Base-by-base conservation (phyloP, 2,113 vertebrate species). In the Chaetodon auriga region DNA sequence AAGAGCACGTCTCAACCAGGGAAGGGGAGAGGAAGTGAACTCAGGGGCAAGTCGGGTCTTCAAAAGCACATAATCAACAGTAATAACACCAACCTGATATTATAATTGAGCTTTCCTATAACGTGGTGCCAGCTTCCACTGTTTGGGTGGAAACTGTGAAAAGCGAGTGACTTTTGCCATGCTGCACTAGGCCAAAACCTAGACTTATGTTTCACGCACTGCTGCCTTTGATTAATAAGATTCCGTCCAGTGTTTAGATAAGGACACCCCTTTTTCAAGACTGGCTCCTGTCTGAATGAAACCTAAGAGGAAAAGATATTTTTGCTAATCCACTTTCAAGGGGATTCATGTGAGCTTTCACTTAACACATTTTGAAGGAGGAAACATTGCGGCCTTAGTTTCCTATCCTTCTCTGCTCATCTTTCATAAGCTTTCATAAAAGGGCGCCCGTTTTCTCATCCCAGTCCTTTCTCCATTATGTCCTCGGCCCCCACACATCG, bases 41-140 rank as follows among this genome's bases (percentile, higher is more conserved):
- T 91, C 80, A 6, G 85, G 88, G 88, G 86, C 89, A 91, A 57
- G 80, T 63, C 64, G 51, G 85, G 73, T 83, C 92, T 92, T 93
- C 92, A 95, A 92, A 91, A 90, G 91, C 87, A 77, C 90, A 93
- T 90, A 94, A 95, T 93, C 92, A 95, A 86, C 91, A 94, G 90
- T 90, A 95, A 94, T 92, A 95, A 95, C 94, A 94, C 83, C 85
- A 94, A 94, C 87, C 80, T 84, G 92, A 94, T 94, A 92, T 91
- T 87, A 94, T 94, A 94, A 95, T 93, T 92, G 92, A 89, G 81
- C 89, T 90, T 92, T 88, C 86, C 84, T 91, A 72, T 82, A 80
- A 84, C 72, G 41, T 61, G 74, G 84, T 91, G 93, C 91, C 93
- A 93, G 91, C 90, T 89, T 87, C 88, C 84, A 84, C 58, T 80